A percentile compares a stretch with the other conserved stretches of the same genome.
Evolutionary conservation across 1,140 invertebrate genomes (phyloP).

Genomic region (Drosophila prosaltans): DNA sequence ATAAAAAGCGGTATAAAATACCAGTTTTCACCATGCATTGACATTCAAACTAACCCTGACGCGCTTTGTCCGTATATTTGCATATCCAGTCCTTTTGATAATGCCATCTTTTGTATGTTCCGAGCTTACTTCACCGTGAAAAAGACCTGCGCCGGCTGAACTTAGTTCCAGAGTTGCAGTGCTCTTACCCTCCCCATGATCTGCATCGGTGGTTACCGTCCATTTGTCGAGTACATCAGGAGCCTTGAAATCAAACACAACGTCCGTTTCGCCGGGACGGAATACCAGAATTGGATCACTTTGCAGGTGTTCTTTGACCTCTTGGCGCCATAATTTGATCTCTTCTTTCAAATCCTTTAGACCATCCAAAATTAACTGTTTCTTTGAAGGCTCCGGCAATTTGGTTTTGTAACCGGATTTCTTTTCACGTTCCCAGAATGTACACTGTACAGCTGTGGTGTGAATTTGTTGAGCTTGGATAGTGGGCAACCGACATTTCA

Average conservation of each 20-base stretch:
- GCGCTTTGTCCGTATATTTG: conserved; percentile 88
- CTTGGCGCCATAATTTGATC: conserved; percentile 87
- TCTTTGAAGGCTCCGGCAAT: conserved; percentile 83
- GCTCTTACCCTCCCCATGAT: conserved; percentile 92
- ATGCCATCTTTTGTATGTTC: conserved; percentile 91
- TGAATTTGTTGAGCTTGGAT: conserved; percentile 50
- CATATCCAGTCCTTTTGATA: conserved; percentile 90
- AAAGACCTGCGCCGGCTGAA: conserved; percentile 88
- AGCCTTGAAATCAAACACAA: conserved; percentile 88
- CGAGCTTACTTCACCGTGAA: conserved; percentile 89
- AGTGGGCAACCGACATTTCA: conserved; percentile 34
- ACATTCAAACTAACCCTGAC: conserved; percentile 84
- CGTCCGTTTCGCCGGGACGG: conserved; percentile 87
- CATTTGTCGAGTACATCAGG: conserved; percentile 88
- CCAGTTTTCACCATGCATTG: neutral
- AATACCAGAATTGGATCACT: conserved; percentile 86
- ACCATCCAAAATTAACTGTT: conserved; percentile 85
- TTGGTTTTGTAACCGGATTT: conserved; percentile 87
- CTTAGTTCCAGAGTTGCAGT: conserved; percentile 87
- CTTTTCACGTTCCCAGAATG: conserved; percentile 86
- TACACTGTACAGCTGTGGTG: conserved; percentile 62
- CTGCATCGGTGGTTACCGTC: conserved; percentile 89
- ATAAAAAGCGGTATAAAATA: neutral
- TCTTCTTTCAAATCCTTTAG: conserved; percentile 87
- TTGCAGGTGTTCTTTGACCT: conserved; percentile 87